Conservation (phyloP, 2,113 vertebrate genomes). For the Cnemophilus loriae region DNA sequence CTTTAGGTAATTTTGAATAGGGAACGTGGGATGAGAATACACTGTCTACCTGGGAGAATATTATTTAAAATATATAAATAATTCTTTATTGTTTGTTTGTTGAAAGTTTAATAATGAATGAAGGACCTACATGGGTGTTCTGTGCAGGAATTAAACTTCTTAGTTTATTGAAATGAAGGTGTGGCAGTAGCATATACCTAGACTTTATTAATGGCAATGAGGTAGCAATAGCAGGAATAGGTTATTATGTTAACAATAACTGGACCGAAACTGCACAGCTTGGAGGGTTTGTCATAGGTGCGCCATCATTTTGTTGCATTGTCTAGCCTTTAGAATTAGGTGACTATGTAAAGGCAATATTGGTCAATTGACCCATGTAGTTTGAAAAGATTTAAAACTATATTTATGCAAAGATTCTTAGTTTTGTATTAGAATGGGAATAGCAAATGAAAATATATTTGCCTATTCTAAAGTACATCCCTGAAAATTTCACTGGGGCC, state of each 20-base stretch:
- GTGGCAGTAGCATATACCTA: not conserved
- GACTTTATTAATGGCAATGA: not conserved
- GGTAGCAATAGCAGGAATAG: not conserved
- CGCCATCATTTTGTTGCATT: not conserved
- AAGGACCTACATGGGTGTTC: not conserved
- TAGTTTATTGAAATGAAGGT: not conserved
- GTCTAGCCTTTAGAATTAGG: not conserved
- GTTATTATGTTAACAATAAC: not conserved
- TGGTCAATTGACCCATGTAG: not conserved
- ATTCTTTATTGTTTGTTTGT: not conserved
- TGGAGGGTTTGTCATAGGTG: not conserved
- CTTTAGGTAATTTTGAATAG: not conserved
- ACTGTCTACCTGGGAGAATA: not conserved
- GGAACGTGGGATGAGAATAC: rapidly evolving
- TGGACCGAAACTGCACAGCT: not conserved
- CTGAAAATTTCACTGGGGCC: not conserved
- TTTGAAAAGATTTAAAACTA: not conserved
- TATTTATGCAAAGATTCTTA: not conserved
- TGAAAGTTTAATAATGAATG: not conserved
- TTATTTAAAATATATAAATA: not conserved
- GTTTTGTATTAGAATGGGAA: not conserved
- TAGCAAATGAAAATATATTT: not conserved
- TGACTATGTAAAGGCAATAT: not conserved
- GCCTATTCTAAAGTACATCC: not conserved
- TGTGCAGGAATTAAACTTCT: not conserved